Percentiles rank a stretch among this genome's conserved stretches.
Evolutionary conservation across 2,888 invertebrate genomes (phyloP).

Genomic region (Azorinus chamasolen): DNA sequence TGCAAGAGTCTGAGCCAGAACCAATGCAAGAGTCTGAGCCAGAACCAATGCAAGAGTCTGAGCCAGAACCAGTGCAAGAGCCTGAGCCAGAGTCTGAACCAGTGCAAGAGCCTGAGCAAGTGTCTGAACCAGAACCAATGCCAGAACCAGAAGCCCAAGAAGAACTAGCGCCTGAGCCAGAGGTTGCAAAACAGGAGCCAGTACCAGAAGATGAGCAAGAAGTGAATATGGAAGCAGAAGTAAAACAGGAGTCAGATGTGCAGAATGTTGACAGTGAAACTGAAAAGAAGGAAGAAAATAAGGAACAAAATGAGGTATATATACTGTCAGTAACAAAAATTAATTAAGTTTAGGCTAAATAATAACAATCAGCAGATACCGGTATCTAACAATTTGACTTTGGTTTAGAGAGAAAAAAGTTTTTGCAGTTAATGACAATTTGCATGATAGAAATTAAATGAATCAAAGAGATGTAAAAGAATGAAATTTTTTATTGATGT

Average conservation of each 20-base stretch:
- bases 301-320: background rate
- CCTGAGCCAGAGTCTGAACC: no score
- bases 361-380: no score
- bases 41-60: slow-evolving; percentile 17
- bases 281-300: slow-evolving; percentile 36
- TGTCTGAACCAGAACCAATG: background rate
- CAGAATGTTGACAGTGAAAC: slow-evolving; percentile 21
- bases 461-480: no score
- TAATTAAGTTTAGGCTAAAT: no score
- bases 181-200: slow-evolving; percentile 34
- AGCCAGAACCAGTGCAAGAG: no score
- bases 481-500: no score
- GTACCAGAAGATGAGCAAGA: slow-evolving; percentile 45
- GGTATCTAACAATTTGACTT: no score
- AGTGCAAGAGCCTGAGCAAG: slow-evolving; percentile 5
- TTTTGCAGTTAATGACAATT: no score
- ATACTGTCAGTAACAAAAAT: no score
- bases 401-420: no score
- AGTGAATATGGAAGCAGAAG: slow-evolving; percentile 58
- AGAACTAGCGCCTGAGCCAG: slow-evolving; percentile 39
- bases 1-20: slow-evolving; percentile 12
- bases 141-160: background rate
- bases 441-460: no score
- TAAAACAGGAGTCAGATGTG: slow-evolving; percentile 46
- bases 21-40: slow-evolving; percentile 11